Conservation (phyloP, 37 sponge, comb jelly and placozoan species). For the Cliona cf. orientalis region DNA sequence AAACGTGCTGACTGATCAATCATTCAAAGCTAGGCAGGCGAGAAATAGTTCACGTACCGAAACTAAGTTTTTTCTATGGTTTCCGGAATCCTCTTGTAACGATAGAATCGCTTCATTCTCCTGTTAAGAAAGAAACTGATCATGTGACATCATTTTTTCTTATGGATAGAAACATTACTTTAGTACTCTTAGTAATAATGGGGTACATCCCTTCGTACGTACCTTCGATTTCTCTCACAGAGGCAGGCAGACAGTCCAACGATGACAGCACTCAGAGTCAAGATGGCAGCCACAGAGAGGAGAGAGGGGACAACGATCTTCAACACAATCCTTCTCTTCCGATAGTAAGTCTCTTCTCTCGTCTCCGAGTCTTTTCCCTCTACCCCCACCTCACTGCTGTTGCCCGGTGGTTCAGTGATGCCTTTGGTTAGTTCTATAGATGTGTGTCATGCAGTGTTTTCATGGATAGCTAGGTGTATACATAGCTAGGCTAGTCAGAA, state of each 20-base stretch:
- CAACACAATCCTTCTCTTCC: background rate
- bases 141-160: background rate
- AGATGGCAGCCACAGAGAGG: conserved; percentile 1
- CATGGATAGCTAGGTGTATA: no score
- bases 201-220: no score
- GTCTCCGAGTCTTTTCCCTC: background rate
- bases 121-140: no score
- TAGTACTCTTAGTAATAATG: no score
- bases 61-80: conserved; percentile 13
- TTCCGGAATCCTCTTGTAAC: conserved; percentile 10
- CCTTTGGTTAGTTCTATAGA: no score
- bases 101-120: conserved; percentile 7
- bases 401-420: no score
- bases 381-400: background rate
- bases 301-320: conserved; percentile 11
- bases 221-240: conserved; percentile 10
- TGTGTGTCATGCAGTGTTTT: no score
- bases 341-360: no score
- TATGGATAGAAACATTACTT: background rate
- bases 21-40: background rate
- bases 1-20: background rate
- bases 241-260: conserved; percentile 4
- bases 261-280: conserved; percentile 15
- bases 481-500: no score
- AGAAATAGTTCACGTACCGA: background rate